Base-by-base conservation (phyloP, 2,888 invertebrate species). In the Bhutanitis thaidina region DNA sequence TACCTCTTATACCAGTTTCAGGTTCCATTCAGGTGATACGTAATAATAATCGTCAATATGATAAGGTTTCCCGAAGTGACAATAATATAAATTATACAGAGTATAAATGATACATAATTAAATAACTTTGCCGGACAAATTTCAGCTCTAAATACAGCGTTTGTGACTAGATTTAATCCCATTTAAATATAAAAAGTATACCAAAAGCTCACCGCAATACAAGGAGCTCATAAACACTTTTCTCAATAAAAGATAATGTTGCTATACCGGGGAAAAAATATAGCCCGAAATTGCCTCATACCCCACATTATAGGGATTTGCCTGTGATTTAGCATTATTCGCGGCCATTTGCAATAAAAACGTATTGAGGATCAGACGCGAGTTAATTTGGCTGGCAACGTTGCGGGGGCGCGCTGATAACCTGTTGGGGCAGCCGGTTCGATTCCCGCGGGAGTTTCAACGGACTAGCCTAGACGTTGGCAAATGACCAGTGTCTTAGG, bases 341-440 rank as follows among this genome's bases (percentile, higher is more conserved):
- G 69, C 59, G 54, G 66, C 77, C 74, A 72, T 81, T 80, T 74
- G 82, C 84, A 81, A 83, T 84, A 84, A 83, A 80, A 81, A 71
- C 71, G 75, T 75, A 78, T 74, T 73, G 78, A 69, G 81, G 79
- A 77, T 80, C 69, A 74, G 65, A 58, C 59, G 62, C 61, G 57
- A 71, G 79, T 77, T 84, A 80, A 84, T 85, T 80, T 76, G 59
- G 69, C 59, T 70, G 68, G 75, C 65, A 67, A 62, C 64, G 62
- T 61, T 51, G 64, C 35, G 62, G 63, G 71, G 59, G 57, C 52
- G 49, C 48, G 39, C 43, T 54, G 54, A 52, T 53, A 53, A 46
- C 57, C 29, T 3, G 49, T 1, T 60, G 52, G 58, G 58, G 54
- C 53, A 52, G 57, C 57, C 38, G 58, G 59, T 72, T 74, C 58